These are phyloP conservation scores for Plectrocnemia conspersa DNA, from an alignment of 1,140 invertebrate genomes.

Conservation along the genomic window DNA sequence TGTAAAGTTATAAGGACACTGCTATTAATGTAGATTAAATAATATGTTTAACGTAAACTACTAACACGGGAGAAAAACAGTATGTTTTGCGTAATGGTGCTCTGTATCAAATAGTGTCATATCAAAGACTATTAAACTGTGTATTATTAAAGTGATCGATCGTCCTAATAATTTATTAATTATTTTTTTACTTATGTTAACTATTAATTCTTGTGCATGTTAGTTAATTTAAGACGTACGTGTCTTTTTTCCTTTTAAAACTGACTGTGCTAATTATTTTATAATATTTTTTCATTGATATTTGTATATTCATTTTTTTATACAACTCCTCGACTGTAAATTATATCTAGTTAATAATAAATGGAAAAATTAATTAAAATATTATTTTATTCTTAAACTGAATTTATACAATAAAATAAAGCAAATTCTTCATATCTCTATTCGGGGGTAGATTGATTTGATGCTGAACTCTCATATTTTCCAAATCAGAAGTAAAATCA, in stretches of 20 bases:
- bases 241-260: slow-evolving; percentile 14
- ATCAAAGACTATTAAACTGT: slow-evolving; percentile 29
- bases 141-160: slow-evolving; percentile 12
- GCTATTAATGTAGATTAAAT: slow-evolving; percentile 20
- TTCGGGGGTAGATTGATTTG: too few relatives aligned
- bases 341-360: background rate
- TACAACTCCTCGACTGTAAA: slow-evolving; percentile 21
- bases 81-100: slow-evolving; percentile 32
- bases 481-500: too few relatives aligned
- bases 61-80: slow-evolving; percentile 18
- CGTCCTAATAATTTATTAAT: slow-evolving; percentile 12
- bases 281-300: slow-evolving; percentile 19
- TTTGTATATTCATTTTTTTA: slow-evolving; percentile 27
- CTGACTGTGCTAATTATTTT: slow-evolving; percentile 14
- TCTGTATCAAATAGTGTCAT: slow-evolving; percentile 34
- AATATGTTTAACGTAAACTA: slow-evolving; percentile 24
- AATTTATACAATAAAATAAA: background rate
- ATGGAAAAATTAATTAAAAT: slow-evolving; percentile 1
- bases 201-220: slow-evolving; percentile 14
- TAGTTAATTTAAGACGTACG: slow-evolving; percentile 1
- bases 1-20: slow-evolving; percentile 13
- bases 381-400: background rate
- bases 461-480: background rate
- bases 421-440: too few relatives aligned
- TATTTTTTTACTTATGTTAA: slow-evolving; percentile 1